These are phyloP conservation scores for Arvicanthis niloticus DNA, from an alignment of 2,113 vertebrate species.

Conservation along the genomic window DNA sequence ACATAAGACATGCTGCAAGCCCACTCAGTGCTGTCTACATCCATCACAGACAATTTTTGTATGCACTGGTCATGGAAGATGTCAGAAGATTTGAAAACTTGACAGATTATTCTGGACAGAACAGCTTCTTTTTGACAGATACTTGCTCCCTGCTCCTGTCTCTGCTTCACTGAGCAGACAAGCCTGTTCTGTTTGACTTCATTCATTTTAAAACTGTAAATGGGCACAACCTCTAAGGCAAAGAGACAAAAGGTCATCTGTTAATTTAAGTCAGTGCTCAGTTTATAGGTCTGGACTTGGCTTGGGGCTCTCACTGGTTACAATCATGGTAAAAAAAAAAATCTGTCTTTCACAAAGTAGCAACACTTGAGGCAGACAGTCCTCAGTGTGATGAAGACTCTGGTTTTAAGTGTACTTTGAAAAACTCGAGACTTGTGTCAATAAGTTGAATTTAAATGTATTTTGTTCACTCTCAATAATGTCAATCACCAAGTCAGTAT, in stretches of 20 bases:
- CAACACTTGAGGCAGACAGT: constrained; percentile 26
- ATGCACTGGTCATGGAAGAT: constrained; percentile 82
- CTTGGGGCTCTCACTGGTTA: constrained; percentile 60
- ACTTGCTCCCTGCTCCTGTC: constrained; percentile 76
- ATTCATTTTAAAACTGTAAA: constrained; percentile 85
- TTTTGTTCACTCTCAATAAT: background rate
- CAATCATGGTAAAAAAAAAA: constrained; percentile 69
- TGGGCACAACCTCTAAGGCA: constrained; percentile 84
- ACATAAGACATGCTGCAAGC: constrained; percentile 63
- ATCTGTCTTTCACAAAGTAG: constrained; percentile 65
- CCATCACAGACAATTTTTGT: constrained; percentile 72
- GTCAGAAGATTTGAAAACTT: constrained; percentile 85
- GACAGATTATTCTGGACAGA: constrained; percentile 85
- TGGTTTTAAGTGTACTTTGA: background rate
- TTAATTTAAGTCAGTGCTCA: constrained; percentile 82
- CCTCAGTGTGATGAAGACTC: background rate
- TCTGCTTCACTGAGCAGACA: constrained; percentile 85
- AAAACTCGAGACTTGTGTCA: background rate
- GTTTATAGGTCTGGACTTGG: constrained; percentile 60
- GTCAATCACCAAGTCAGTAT: background rate
- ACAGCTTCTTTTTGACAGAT: constrained; percentile 86
- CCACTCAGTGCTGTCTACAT: constrained; percentile 69
- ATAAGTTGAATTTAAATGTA: background rate
- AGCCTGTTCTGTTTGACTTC: constrained; percentile 81
- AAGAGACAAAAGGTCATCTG: constrained; percentile 90